These are phyloP conservation scores for Dryobota labecula DNA, from an alignment of 2,888 invertebrate genomes.

Conservation along the genomic window DNA sequence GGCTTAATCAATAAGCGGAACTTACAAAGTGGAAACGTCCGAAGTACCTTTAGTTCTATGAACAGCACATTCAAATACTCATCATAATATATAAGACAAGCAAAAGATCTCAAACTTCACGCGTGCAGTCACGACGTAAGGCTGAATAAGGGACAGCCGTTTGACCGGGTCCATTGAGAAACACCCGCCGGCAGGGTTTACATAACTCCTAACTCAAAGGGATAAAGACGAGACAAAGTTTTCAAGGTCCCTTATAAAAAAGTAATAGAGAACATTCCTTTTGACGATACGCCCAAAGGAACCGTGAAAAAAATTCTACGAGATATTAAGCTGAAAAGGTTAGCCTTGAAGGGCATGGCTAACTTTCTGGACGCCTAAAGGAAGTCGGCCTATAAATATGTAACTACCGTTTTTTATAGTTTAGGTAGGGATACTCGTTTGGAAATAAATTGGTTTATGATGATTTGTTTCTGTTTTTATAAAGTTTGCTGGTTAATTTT, in stretches of 20 bases:
- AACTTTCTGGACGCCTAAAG: constrained; percentile 49
- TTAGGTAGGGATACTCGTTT: background rate
- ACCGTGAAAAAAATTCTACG: constrained; percentile 45
- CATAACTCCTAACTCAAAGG: constrained; percentile 54
- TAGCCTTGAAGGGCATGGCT: constrained; percentile 36
- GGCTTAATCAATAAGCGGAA: background rate
- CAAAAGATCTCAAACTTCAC: constrained; percentile 27
- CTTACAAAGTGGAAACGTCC: background rate
- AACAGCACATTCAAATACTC: background rate
- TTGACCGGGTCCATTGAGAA: constrained; percentile 37
- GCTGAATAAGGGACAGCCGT: constrained; percentile 44
- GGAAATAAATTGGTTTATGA: background rate
- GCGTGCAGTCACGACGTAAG: constrained; percentile 22
- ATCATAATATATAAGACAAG: background rate
- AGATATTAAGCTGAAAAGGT: constrained; percentile 57
- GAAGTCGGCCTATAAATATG: constrained; percentile 50
- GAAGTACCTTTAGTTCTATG: background rate
- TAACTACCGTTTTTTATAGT: constrained; percentile 27
- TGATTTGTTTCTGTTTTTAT: constrained; percentile 7
- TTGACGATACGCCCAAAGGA: constrained; percentile 49
- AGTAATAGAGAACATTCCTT: constrained; percentile 54
- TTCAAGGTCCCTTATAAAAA: constrained; percentile 62
- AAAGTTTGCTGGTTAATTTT: background rate
- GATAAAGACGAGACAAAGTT: constrained; percentile 53
- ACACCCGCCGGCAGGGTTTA: constrained; percentile 46